A percentile compares a stretch with the other conserved stretches of the same genome.
These are phyloP conservation scores for Agelas oroides DNA, from an alignment of 37 sponge, comb jelly and placozoan genomes.

Conservation along the genomic window DNA sequence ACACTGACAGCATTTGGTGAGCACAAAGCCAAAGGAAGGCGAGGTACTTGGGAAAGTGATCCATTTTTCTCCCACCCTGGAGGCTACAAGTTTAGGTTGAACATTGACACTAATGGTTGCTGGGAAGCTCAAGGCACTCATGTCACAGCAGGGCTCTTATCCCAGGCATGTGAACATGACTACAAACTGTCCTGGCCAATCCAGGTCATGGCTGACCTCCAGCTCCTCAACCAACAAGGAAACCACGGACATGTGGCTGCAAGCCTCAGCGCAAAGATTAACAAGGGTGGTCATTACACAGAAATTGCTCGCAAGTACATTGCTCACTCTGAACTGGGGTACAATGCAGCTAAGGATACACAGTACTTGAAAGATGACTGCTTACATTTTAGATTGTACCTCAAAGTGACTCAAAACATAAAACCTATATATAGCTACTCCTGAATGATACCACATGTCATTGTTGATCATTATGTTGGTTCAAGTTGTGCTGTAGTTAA, in stretches of 20 bases:
- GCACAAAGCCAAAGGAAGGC: not conserved
- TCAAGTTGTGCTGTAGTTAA: no score
- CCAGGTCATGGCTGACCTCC: not conserved
- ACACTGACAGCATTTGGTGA: not conserved
- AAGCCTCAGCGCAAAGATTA: no score
- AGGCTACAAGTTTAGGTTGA: not conserved
- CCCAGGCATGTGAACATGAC: not conserved
- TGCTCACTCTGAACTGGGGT: no score
- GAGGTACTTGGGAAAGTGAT: not conserved
- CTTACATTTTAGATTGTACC: no score
- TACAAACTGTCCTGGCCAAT: not conserved
- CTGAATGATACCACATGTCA: no score
- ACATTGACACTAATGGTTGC: not conserved
- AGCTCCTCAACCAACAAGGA: constrained; percentile 2
- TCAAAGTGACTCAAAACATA: no score
- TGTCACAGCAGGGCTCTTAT: not conserved
- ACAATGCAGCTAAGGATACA: no score
- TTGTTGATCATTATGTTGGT: no score
- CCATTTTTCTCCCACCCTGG: not conserved
- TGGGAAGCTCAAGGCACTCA: not conserved
- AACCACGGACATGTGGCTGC: not conserved
- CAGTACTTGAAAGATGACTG: no score
- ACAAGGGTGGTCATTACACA: no score
- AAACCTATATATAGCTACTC: no score
- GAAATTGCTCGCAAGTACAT: no score